phyloP scores from a whole-genome alignment of 2,888 invertebrate genomes.

The Chaetogeoica ovagalla region DNA sequence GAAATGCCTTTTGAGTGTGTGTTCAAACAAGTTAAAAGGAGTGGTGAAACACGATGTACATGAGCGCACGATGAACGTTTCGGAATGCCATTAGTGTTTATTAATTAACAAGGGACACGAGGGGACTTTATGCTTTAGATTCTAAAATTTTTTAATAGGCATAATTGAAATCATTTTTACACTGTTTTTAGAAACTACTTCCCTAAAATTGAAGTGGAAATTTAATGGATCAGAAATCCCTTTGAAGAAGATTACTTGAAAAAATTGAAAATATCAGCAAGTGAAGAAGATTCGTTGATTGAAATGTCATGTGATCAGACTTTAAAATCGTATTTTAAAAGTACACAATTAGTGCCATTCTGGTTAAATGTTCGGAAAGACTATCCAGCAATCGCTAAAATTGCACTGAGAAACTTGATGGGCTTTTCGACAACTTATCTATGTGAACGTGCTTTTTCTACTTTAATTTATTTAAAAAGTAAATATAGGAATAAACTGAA shows the following conservation, averaged over 20 bases:
- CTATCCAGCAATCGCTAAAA: constrained; percentile 17
- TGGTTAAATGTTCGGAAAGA: constrained; percentile 3
- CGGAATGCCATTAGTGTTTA: too few relatives aligned
- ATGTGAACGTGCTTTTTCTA: constrained; percentile 11
- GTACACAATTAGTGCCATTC: not conserved
- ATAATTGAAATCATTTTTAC: not conserved
- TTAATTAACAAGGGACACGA: too few relatives aligned
- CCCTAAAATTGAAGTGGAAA: constrained; percentile 6
- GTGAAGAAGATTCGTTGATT: not conserved
- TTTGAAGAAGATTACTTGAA: constrained; percentile 4
- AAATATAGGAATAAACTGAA: not conserved
- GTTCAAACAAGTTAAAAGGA: too few relatives aligned
- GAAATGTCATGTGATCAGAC: not conserved
- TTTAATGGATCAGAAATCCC: constrained; percentile 13
- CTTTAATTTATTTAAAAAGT: not conserved
- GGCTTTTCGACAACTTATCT: constrained; percentile 12
- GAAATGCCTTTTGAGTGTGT: too few relatives aligned
- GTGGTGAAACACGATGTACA: too few relatives aligned
- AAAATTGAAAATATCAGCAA: not conserved
- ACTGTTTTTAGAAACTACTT: not conserved
- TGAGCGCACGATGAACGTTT: too few relatives aligned
- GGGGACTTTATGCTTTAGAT: too few relatives aligned
- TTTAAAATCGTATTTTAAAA: not conserved
- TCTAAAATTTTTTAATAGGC: not conserved
- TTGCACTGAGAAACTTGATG: not conserved